phyloP scores from a whole-genome alignment of 2,888 invertebrate species.

The Formica aserva region DNA sequence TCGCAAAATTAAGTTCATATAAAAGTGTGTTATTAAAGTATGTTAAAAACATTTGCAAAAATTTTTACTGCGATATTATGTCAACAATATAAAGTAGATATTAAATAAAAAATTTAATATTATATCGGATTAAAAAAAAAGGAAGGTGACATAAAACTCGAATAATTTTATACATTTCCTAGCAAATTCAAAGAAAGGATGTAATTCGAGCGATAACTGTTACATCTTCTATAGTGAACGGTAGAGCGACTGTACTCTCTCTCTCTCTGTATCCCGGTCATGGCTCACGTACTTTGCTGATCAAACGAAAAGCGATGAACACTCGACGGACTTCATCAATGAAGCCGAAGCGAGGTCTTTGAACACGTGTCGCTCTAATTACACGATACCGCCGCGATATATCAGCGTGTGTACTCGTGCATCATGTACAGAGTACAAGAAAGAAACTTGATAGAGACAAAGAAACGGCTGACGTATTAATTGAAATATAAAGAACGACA shows the following conservation, averaged over 20 bases:
- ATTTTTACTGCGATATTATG: neutral
- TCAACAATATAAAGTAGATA: neutral
- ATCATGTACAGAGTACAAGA: conserved; percentile 50
- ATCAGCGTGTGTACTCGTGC: conserved; percentile 36
- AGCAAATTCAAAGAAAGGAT: neutral
- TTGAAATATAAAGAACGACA: neutral
- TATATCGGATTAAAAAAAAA: neutral
- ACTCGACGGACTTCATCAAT: conserved; percentile 56
- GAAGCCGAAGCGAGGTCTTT: conserved; percentile 69
- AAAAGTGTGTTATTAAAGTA: neutral
- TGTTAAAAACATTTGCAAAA: conserved; percentile 20
- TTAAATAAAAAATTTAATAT: neutral
- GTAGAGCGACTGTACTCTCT: conserved; percentile 27
- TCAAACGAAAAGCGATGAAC: conserved; percentile 54
- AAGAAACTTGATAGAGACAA: conserved; percentile 40
- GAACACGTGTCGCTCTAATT: conserved; percentile 80
- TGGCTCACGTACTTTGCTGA: conserved; percentile 50
- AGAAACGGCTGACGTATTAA: conserved; percentile 25
- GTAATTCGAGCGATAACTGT: neutral
- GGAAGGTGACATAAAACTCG: neutral
- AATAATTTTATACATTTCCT: conserved; percentile 33
- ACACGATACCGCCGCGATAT: conserved; percentile 63
- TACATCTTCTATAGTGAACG: conserved; percentile 12
- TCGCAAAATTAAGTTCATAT: neutral
- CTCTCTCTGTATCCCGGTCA: conserved; percentile 31